Evolutionary conservation across 92 coral and sea anemone genomes (phyloP).

Genomic region (Meandrina meandrites): DNA sequence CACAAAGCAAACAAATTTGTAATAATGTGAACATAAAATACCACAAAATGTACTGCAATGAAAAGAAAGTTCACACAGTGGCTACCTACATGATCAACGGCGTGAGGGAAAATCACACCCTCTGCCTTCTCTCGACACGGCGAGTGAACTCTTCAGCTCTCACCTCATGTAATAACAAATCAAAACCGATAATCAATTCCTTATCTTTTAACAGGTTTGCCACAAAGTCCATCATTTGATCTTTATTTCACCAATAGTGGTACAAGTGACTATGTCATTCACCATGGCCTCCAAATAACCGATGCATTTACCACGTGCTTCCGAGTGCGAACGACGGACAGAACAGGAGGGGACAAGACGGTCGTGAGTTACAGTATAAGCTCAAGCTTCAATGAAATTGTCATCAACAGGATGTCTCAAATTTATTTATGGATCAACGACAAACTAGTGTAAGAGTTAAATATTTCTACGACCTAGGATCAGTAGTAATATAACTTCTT

Average conservation of each 20-base stretch:
- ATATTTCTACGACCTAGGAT: background rate
- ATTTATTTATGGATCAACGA: conserved; percentile 2
- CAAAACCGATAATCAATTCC: background rate
- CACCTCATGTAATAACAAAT: background rate
- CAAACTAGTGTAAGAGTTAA: conserved; percentile 25
- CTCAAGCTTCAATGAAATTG: conserved; percentile 19
- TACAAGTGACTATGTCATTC: conserved; percentile 25
- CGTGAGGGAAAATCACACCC: too few relatives aligned
- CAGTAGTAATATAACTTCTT: too few relatives aligned
- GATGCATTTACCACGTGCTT: conserved; percentile 35
- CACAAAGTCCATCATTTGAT: conserved; percentile 7
- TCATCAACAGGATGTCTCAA: background rate
- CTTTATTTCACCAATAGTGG: conserved; percentile 38
- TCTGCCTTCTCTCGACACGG: too few relatives aligned
- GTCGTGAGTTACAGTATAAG: conserved; percentile 23
- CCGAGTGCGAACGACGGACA: conserved; percentile 39
- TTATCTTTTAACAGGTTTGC: background rate
- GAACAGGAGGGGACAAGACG: conserved; percentile 13
- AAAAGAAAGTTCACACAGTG: too few relatives aligned
- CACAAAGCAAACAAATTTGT: too few relatives aligned
- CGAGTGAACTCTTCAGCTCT: too few relatives aligned
- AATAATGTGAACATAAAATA: too few relatives aligned
- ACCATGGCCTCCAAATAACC: conserved; percentile 25
- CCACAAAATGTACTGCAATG: too few relatives aligned
- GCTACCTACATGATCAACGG: too few relatives aligned